Base-by-base conservation (phyloP, 2,113 vertebrate species). In the Xenopus borealis region DNA sequence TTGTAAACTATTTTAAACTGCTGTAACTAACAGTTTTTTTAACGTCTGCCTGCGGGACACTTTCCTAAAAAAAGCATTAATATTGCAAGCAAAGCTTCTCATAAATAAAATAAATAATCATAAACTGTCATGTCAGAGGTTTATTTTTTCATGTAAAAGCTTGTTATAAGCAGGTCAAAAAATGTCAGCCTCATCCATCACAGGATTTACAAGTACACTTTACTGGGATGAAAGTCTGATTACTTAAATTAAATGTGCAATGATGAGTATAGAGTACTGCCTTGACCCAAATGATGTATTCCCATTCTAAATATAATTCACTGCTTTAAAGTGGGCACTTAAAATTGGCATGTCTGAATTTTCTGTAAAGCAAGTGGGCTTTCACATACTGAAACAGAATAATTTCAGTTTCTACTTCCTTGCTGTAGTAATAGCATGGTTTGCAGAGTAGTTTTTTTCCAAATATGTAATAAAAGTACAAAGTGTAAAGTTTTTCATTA, bases 261-360 rank as follows among this genome's bases (percentile, higher is more conserved):
- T 46, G 40, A 17, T 46, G 33, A 40, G n/a, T 19, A 2, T n/a
- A 66, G 16, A 18, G 33, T 66, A 1, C n/a, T 66, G 33, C 33
- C 40, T n/a, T 66, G 63, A 66, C 63, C 63, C 63, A 17, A 40
- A 14, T 45, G 63, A 66, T 45, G 44, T 46, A 46, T 66, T 66
- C 14, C 63, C n/a, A 11, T 66, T 18, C 58, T 27, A 61, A 61
- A 61, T 27, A 23, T 61, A 61, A 61, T 61, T 61, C 58, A 61
- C 58, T 7, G 19, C n/a, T 66, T 40, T 66, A 17, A 46, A 66
- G 33, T 45, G 63, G 63, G 33, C 63, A 45, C 63, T 66, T 40
- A 46, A 46, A 46, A 40, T 27, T 18, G 40, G 40, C 63, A 66
- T 46, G n/a, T 44, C n/a, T 65, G 63, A 46, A 33, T 45, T 4